Base-by-base conservation (phyloP, 1,140 invertebrate species). In the Ctenoplectra terminalis region DNA sequence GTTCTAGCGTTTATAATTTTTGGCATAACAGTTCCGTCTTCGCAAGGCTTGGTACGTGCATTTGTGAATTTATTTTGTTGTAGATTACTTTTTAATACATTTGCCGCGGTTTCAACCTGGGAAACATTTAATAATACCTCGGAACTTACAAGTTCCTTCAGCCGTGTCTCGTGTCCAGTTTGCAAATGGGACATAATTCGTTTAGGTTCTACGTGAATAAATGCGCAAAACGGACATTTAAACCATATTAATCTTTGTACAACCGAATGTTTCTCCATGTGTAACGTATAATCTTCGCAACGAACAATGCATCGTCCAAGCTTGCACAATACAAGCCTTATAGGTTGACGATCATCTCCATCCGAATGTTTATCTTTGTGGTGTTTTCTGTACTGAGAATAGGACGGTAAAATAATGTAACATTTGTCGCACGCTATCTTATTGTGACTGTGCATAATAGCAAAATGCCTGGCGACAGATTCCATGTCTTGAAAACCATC, bases 401-500 rank as follows among this genome's bases (percentile, higher is more conserved):
- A 88, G 17, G 88, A 87, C 0, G 74, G 40, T 29, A 91, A 90
- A 29, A 92, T 77, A 11, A 78, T 82, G 4, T 78, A 61, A 79
- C 93, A 94, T 15, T 73, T 67, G 0, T 87, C 80, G 43, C 93
- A 94, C 29, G 67, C 87, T 2, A 90, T 66, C 34, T 85, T 90
- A 26, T 73, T 89, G 3, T 74, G 64, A 7, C 87, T 81, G 60
- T 94, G 93, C 90, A 92, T 88, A 0, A 90, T 26, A 3, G 84
- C 72, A 77, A 91, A 93, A 71, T 94, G 93, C 56, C 84, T 88
- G 0, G 91, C 81, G 4, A 93, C n/a, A 0, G 89, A 77, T 64
- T 94, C 93, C 70, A 90, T 78, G n/a, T 90, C 90, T 3, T 88
- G 87, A 40, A 94, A 92, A 4, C 92, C 92, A 37, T 91, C 89